These are phyloP conservation scores for Dryadula phaetusa DNA, from an alignment of 2,888 invertebrate genomes.

Conservation along the genomic window DNA sequence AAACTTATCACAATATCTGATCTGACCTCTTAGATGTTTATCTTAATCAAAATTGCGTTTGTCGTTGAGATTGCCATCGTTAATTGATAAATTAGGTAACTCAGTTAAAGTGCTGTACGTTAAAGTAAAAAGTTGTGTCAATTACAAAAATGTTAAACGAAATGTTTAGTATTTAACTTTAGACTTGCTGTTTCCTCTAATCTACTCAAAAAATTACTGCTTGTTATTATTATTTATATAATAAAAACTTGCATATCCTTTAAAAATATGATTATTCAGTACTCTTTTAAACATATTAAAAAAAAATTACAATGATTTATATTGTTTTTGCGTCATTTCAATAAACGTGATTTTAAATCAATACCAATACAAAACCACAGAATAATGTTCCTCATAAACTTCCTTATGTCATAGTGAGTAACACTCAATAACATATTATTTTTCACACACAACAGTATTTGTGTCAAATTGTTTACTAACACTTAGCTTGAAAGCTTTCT, in stretches of 20 bases:
- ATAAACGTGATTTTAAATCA: not conserved
- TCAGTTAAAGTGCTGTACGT: conserved; percentile 21
- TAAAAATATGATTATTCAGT: not conserved
- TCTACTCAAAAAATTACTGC: no score
- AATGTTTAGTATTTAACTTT: not conserved
- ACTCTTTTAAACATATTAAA: not conserved
- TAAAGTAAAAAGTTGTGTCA: not conserved
- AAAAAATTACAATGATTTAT: not conserved
- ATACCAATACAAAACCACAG: conserved; percentile 13
- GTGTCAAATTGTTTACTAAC: conserved; percentile 28
- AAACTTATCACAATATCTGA: conserved; percentile 17
- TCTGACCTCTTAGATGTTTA: conserved; percentile 41
- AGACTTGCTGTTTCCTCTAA: no score
- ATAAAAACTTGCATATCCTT: not conserved
- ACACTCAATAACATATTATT: conserved; percentile 20
- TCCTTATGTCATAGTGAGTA: conserved; percentile 23
- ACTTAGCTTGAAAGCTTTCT: conserved; percentile 28
- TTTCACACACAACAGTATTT: not conserved
- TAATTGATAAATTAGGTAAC: conserved; percentile 37
- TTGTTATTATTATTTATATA: not conserved
- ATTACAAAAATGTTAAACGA: not conserved
- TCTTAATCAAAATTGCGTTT: conserved; percentile 41
- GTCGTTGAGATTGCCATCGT: conserved; percentile 41
- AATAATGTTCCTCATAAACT: conserved; percentile 11
- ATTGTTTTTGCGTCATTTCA: not conserved